Evolutionary conservation across 2,888 invertebrate genomes (phyloP).

Genomic region (Zootermopsis nevadensis): DNA sequence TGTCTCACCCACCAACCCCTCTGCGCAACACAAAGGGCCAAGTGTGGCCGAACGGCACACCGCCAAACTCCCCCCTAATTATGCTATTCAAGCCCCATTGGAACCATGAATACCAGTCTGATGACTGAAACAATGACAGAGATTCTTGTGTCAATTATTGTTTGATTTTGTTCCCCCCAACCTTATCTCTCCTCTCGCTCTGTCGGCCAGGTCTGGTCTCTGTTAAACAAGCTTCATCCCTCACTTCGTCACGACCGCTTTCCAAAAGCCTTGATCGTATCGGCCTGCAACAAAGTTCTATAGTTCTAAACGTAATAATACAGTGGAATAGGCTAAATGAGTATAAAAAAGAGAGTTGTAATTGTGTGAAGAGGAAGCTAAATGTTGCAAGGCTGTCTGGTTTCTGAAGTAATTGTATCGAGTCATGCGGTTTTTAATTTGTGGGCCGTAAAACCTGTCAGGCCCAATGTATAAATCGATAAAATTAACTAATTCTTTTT

Average conservation of each 20-base stretch:
- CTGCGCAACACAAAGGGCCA: conserved; percentile 14
- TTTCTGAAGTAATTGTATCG: conserved; percentile 3
- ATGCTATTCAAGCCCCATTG: conserved; percentile 53
- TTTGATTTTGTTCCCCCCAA: conserved; percentile 49
- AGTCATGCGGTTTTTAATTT: conserved; percentile 12
- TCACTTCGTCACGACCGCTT: conserved; percentile 26
- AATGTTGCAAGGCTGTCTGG: neutral
- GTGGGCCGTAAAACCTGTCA: neutral
- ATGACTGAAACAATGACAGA: conserved; percentile 53
- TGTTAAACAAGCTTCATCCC: neutral
- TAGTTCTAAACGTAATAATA: neutral
- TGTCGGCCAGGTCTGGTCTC: neutral
- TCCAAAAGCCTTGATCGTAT: conserved; percentile 7
- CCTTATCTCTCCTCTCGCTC: neutral
- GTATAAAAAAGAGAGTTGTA: neutral
- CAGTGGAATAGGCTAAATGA: conserved; percentile 5
- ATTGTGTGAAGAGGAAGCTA: neutral
- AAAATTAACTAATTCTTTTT: too few species aligned
- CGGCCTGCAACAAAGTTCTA: conserved; percentile 24
- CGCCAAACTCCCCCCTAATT: conserved; percentile 53
- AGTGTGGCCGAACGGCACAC: conserved; percentile 38
- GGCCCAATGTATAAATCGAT: neutral
- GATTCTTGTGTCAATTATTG: conserved; percentile 53
- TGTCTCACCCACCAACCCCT: neutral
- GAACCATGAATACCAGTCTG: conserved; percentile 50